Evolutionary conservation across 2,113 vertebrate genomes (phyloP).

Genomic region (Macrotus californicus): DNA sequence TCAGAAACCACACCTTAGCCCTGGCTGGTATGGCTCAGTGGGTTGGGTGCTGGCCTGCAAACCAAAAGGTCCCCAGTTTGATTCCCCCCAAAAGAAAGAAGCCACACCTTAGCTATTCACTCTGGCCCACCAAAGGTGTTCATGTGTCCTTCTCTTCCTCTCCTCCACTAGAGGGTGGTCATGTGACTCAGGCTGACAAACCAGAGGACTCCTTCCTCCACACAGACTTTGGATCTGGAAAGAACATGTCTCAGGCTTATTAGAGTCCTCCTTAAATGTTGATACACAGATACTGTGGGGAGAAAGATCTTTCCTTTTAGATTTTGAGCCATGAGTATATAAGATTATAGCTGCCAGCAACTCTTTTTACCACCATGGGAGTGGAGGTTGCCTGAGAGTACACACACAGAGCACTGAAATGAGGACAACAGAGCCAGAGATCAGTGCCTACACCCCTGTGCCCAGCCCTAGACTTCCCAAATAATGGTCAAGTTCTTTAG

Average conservation of each 20-base stretch:
- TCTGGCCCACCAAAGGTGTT: background rate
- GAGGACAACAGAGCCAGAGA: background rate
- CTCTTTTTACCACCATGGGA: background rate
- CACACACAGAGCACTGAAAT: background rate
- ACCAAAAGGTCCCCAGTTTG: too few species aligned
- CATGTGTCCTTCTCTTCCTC: background rate
- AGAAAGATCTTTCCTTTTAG: background rate
- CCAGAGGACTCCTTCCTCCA: background rate
- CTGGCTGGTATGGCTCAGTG: too few species aligned
- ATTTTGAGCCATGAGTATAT: background rate
- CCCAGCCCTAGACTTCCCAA: background rate
- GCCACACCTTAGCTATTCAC: background rate
- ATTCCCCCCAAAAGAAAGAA: too few species aligned
- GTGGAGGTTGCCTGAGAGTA: too few species aligned
- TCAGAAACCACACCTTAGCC: background rate
- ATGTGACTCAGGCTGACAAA: background rate
- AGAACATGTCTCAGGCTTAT: background rate
- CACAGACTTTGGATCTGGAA: background rate
- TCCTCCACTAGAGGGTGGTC: background rate
- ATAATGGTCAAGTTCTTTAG: background rate
- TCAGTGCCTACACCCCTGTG: background rate
- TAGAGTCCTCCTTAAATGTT: background rate
- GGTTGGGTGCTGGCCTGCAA: too few species aligned
- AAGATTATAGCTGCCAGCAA: background rate
- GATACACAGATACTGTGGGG: too few species aligned